Evolutionary conservation across 2,888 invertebrate genomes (phyloP).

Genomic region (Sylvicola fuscatus): DNA sequence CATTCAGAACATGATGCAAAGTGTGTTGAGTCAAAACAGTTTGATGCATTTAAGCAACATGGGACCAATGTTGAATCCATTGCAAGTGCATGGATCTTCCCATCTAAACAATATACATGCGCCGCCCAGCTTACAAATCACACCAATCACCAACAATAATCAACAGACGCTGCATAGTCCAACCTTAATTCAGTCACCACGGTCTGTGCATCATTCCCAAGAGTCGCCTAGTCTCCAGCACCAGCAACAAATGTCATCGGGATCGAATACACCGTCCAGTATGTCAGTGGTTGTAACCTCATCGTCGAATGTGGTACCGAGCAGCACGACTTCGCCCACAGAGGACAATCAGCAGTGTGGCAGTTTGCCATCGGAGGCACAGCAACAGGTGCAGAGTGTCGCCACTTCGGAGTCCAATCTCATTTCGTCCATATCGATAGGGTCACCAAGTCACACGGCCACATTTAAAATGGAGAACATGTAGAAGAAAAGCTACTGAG

Average conservation of each 20-base stretch:
- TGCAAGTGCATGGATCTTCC: conserved; percentile 6
- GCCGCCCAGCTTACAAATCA: conserved; percentile 12
- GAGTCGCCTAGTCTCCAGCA: conserved; percentile 1
- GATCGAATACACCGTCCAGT: not conserved
- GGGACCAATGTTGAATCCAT: conserved; percentile 12
- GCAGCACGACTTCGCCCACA: conserved; percentile 6
- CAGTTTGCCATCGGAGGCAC: conserved; percentile 5
- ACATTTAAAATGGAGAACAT: conserved; percentile 25
- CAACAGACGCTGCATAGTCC: conserved; percentile 15
- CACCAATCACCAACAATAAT: conserved; percentile 11
- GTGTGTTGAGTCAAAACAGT: conserved; percentile 14
- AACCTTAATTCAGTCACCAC: conserved; percentile 10
- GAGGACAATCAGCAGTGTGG: not conserved
- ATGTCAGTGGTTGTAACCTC: conserved; percentile 1
- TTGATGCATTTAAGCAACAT: conserved; percentile 18
- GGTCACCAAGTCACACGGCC: conserved; percentile 15
- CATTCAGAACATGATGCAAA: conserved; percentile 20
- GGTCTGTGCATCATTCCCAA: conserved; percentile 2
- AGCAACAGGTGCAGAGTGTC: conserved; percentile 3
- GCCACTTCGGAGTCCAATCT: conserved; percentile 15
- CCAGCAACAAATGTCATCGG: conserved; percentile 2
- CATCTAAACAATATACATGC: conserved; percentile 8
- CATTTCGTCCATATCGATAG: conserved; percentile 22
- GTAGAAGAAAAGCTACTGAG: conserved; percentile 10
- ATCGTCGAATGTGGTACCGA: not conserved